These are phyloP conservation scores for Mesitornis unicolor DNA, from an alignment of 2,113 vertebrate species.

Conservation along the genomic window DNA sequence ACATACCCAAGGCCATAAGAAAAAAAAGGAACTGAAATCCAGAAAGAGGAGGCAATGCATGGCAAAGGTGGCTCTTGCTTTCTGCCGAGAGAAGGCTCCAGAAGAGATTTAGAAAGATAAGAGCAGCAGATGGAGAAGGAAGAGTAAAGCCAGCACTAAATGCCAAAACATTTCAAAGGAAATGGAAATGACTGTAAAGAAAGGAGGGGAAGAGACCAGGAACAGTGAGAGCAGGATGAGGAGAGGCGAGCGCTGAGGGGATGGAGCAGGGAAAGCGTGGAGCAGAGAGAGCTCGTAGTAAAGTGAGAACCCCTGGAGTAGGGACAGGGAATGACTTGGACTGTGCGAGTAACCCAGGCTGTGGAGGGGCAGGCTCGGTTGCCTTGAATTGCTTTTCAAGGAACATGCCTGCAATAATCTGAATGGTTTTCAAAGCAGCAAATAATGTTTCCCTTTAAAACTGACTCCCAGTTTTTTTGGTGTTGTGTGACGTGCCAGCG, in stretches of 20 bases:
- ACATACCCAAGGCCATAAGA: background rate
- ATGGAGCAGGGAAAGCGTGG: background rate
- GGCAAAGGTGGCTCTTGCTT: background rate
- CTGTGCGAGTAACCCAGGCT: background rate
- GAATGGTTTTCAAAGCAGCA: background rate
- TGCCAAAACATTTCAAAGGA: slow-evolving; percentile 63
- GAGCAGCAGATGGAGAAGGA: slow-evolving; percentile 62
- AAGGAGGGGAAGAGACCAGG: slow-evolving; percentile 14
- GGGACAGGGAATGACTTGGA: background rate
- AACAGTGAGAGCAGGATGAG: background rate
- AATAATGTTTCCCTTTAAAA: background rate
- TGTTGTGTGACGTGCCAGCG: background rate
- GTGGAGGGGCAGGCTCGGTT: background rate
- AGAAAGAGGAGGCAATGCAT: background rate
- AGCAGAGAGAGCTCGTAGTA: background rate
- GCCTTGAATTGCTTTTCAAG: background rate
- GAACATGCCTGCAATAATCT: background rate
- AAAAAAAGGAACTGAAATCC: background rate
- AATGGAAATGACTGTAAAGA: slow-evolving; percentile 64
- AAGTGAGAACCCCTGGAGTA: background rate
- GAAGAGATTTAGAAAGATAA: slow-evolving; percentile 64
- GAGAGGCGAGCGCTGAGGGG: background rate
- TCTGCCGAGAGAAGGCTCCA: slow-evolving; percentile 24
- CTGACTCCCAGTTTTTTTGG: background rate
- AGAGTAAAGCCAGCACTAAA: slow-evolving; percentile 61